Base-by-base conservation (phyloP, 2,888 invertebrate species). In the Lasioglossum leucozonium region DNA sequence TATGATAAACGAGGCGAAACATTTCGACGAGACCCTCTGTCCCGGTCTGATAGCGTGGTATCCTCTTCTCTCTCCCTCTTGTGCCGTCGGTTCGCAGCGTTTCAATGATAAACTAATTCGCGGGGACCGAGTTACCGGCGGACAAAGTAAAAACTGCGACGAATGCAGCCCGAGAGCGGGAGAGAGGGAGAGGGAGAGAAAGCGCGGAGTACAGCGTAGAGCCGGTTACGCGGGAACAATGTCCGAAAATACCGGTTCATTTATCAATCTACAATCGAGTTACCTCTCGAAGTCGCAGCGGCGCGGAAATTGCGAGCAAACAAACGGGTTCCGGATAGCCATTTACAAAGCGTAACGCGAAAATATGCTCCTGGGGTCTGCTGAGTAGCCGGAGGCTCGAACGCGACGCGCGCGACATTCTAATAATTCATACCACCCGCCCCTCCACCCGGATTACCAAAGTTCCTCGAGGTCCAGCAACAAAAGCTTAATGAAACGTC, bases 401-500 rank as follows among this genome's bases (percentile, higher is more conserved):
- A 16, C n/a, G 34, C 40, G 37, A 42, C 30, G 30, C 22, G 16
- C 30, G 30, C 22, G 16, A 51, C 26, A 30, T 34, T 4, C 26
- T 58, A 37, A 81, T 82, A 78, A 81, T 87, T 88, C 81, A 81
- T 81, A 81, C 72, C 10, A n/a, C n/a, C n/a, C n/a, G n/a, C n/a
- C n/a, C n/a, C n/a, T n/a, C n/a, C n/a, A n/a, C 69, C 47, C 79
- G 40, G 37, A 79, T 75, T 74, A 74, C 51, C 44, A 79, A 87
- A 77, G 73, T 82, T 75, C 51, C 26, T 5, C 40, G 47, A 77
- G 30, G 55, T 69, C 67, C 82, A 72, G 44, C 84, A 71, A 79
- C 81, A 47, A 81, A 83, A 86, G 82, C 88, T 78, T 87, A 87
- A 88, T 81, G 88, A 88, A 88, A 88, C 77, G 82, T 88, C 86